These are phyloP conservation scores for Tautogolabrus adspersus DNA, from an alignment of 2,113 vertebrate species.

Conservation along the genomic window DNA sequence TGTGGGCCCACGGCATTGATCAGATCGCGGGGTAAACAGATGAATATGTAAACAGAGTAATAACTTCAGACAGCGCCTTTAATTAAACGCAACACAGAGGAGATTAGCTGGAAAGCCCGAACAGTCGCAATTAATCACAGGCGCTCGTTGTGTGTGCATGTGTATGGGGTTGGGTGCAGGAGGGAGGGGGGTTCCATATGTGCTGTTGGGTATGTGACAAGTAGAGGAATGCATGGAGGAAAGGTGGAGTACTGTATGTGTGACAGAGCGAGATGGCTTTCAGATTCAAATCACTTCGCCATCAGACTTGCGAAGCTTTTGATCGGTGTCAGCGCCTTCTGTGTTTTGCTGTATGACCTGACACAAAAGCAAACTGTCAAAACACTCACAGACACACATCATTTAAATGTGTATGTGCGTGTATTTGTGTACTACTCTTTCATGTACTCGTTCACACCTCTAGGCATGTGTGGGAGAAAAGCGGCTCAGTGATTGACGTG, in stretches of 20 bases:
- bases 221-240: slow-evolving; percentile 20
- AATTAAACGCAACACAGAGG: slow-evolving; percentile 85
- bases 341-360: slow-evolving; percentile 43
- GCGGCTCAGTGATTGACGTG: slow-evolving; percentile 82
- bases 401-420: slow-evolving; percentile 1
- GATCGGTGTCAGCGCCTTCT: slow-evolving; percentile 50
- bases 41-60: slow-evolving; percentile 87
- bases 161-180: background rate
- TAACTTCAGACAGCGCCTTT: slow-evolving; percentile 84
- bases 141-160: slow-evolving; percentile 51
- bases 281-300: slow-evolving; percentile 53
- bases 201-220: slow-evolving; percentile 31
- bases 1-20: slow-evolving; percentile 81
- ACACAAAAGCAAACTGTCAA: slow-evolving; percentile 53
- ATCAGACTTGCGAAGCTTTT: slow-evolving; percentile 51
- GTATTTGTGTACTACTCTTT: background rate
- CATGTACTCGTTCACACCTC: background rate
- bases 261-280: slow-evolving; percentile 48
- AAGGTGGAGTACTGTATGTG: slow-evolving; percentile 10
- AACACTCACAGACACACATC: slow-evolving; percentile 9
- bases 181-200: slow-evolving; percentile 18
- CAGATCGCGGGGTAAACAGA: slow-evolving; percentile 81
- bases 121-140: slow-evolving; percentile 80
- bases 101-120: slow-evolving; percentile 81
- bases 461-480: slow-evolving; percentile 96